Base-by-base conservation (phyloP, 2,888 invertebrate species). In the Pyrocoelia pectoralis region DNA sequence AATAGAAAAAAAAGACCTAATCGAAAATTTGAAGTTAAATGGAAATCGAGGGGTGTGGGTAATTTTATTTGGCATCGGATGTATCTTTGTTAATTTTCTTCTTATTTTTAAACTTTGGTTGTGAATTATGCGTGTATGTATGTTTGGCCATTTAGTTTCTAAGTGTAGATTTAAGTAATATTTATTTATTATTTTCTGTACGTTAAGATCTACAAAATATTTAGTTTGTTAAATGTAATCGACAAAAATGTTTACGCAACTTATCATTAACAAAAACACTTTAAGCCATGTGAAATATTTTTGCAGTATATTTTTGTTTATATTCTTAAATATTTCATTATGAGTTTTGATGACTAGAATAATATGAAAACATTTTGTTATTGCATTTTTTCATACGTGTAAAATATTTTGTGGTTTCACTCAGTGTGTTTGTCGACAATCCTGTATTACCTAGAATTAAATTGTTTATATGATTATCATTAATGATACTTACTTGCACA, bases 81-180 rank as follows among this genome's bases (percentile, higher is more conserved):
- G 78, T 71, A 71, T 80, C 51, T 76, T 80, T 71, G 60, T 79
- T 28, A 80, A 79, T 68, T 74, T 81, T 61, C 69, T 78, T 49
- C 67, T 78, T 63, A 70, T 81, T 65, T 76, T 79, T 65, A 52
- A 53, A 57, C 38, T 63, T 6, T 63, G 41, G 49, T 12, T 63
- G 14, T 63, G 57, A 58, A n/a, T 56, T 56, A 57, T n/a, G n/a
- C 8, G n/a, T n/a, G 33, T 8, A n/a, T 43, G 14, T 43, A 8
- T 43, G 8, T 33, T 43, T 43, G 43, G 43, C 43, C 43, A 43
- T 43, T 13, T 43, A 43, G 43, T 43, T 33, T 33, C 2, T 43
- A 43, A 43, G 43, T 43, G 2, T 43, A 43, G 43, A 12, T 43
- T 43, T 43, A 43, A 43, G 43, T 43, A 43, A 3, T 43, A 12